Conservation (phyloP, 2,113 vertebrate species). For the Carassius auratus region DNA sequence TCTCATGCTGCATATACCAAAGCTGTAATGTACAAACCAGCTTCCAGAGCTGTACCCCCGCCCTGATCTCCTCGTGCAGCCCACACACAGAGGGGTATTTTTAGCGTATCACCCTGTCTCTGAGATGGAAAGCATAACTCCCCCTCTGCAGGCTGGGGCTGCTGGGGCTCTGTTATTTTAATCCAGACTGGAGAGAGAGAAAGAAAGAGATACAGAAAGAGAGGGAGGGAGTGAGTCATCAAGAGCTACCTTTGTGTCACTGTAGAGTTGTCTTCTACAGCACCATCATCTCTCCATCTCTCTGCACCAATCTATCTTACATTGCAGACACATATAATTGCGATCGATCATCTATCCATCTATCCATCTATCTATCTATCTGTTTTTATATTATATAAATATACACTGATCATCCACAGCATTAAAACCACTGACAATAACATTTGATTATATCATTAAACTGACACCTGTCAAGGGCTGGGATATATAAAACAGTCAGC, state of each 20-base stretch:
- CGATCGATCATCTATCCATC: slow-evolving; percentile 24
- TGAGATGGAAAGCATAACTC: slow-evolving; percentile 74
- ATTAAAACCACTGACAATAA: too few species aligned
- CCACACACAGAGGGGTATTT: slow-evolving; percentile 77
- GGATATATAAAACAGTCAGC: too few species aligned
- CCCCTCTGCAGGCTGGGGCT: slow-evolving; percentile 77
- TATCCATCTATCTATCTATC: not conserved
- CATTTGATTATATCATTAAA: too few species aligned
- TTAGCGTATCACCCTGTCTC: slow-evolving; percentile 76
- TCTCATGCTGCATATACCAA: slow-evolving; percentile 46
- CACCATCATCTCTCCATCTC: slow-evolving; percentile 62
- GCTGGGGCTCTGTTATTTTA: slow-evolving; percentile 79
- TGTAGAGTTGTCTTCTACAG: slow-evolving; percentile 63
- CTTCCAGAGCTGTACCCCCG: slow-evolving; percentile 53
- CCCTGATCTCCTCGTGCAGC: slow-evolving; percentile 60
- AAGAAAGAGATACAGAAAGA: slow-evolving; percentile 29
- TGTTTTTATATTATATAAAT: too few species aligned
- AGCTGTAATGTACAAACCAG: slow-evolving; percentile 65
- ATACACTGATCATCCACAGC: too few species aligned
- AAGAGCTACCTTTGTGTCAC: slow-evolving; percentile 75
- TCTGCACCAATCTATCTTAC: slow-evolving; percentile 30
- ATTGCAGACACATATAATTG: slow-evolving; percentile 4
- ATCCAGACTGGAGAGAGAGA: slow-evolving; percentile 74
- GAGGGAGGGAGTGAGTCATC: slow-evolving; percentile 75
- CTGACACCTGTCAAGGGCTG: too few species aligned